Evolutionary conservation across 2,797 vertebrate genomes (phyloP).

Genomic region (Megalops cyprinoides): DNA sequence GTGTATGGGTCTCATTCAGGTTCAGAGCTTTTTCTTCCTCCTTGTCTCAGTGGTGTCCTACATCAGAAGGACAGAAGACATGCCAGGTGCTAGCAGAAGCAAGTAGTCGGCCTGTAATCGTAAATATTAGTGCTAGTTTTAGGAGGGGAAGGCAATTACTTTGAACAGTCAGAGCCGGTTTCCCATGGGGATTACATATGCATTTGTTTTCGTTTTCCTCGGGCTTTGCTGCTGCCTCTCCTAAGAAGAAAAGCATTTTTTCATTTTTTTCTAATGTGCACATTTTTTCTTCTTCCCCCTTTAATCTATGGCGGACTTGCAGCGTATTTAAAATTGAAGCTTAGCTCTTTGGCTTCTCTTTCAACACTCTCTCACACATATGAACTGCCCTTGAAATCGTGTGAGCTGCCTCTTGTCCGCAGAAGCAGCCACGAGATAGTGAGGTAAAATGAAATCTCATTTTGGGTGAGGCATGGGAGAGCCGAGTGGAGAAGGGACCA

Average conservation of each 20-base stretch:
- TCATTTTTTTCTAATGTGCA: slow-evolving; percentile 41
- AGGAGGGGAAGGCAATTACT: slow-evolving; percentile 63
- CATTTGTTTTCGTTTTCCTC: slow-evolving; percentile 71
- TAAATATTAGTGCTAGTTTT: slow-evolving; percentile 67
- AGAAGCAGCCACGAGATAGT: slow-evolving; percentile 51
- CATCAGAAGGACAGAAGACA: slow-evolving; percentile 52
- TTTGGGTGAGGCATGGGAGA: slow-evolving; percentile 50
- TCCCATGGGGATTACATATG: slow-evolving; percentile 67
- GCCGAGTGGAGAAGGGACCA: slow-evolving; percentile 46
- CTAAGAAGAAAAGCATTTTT: slow-evolving; percentile 59
- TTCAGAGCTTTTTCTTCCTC: slow-evolving; percentile 36
- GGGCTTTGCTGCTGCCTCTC: slow-evolving; percentile 60
- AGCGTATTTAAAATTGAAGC: slow-evolving; percentile 59
- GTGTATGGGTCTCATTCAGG: slow-evolving; percentile 78
- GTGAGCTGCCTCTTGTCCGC: slow-evolving; percentile 46
- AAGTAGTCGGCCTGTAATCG: slow-evolving; percentile 56
- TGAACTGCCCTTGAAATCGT: slow-evolving; percentile 54
- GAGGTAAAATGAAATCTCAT: slow-evolving; percentile 56
- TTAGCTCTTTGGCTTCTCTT: slow-evolving; percentile 58
- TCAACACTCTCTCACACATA: slow-evolving; percentile 46
- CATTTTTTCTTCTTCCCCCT: slow-evolving; percentile 46
- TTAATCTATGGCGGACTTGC: slow-evolving; percentile 62
- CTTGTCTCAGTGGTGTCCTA: slow-evolving; percentile 38
- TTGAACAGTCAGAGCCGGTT: slow-evolving; percentile 61
- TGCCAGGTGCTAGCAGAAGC: slow-evolving; percentile 51